A percentile compares a stretch with the other conserved stretches of the same genome.
Conservation (phyloP, 2,113 vertebrate genomes). For the Sapayoa aenigma region DNA sequence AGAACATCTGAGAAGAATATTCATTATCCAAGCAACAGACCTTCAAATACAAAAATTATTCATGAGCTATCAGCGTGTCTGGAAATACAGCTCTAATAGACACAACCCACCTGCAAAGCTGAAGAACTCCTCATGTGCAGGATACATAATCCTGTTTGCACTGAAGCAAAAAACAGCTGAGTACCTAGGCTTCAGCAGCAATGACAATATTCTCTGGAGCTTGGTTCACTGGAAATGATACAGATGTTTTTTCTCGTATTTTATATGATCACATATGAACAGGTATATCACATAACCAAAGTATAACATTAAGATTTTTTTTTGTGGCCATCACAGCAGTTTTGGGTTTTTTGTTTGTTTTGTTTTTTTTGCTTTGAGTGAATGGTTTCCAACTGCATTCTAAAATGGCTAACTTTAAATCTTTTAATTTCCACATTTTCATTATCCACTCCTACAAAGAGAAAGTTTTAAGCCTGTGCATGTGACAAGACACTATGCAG, state of each 20-base stretch:
- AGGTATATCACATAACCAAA: neutral
- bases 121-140: neutral
- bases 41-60: conserved; percentile 4
- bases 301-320: neutral
- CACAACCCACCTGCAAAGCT: conserved; percentile 17
- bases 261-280: neutral
- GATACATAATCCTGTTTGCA: neutral
- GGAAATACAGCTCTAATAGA: neutral
- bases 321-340: neutral
- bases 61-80: neutral
- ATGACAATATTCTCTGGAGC: neutral
- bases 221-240: neutral
- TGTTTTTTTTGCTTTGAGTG: neutral
- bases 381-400: neutral
- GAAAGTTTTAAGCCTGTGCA: neutral
- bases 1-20: conserved; percentile 12
- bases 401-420: neutral
- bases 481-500: neutral
- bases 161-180: neutral
- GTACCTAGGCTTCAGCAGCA: neutral
- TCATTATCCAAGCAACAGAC: neutral
- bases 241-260: neutral
- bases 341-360: neutral
- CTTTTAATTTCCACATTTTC: neutral
- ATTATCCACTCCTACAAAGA: neutral